These are phyloP conservation scores for Callospermophilus lateralis DNA, from an alignment of 2,113 vertebrate genomes.

Conservation along the genomic window DNA sequence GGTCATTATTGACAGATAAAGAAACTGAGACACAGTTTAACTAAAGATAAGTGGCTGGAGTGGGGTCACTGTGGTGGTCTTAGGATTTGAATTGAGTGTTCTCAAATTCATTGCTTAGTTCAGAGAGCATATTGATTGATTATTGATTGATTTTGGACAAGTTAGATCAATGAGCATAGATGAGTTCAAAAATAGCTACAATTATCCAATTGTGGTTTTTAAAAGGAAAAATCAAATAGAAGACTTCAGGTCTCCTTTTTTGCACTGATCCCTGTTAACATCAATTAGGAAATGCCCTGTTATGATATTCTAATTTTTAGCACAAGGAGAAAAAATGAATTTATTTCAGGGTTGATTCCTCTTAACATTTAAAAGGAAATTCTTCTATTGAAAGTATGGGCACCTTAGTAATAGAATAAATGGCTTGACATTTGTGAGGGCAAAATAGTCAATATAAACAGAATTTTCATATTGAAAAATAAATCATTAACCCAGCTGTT, in stretches of 20 bases:
- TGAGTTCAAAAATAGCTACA: constrained; percentile 66
- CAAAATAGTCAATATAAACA: constrained; percentile 89
- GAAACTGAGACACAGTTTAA: constrained; percentile 56
- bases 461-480: constrained; percentile 90
- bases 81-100: constrained; percentile 60
- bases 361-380: constrained; percentile 91
- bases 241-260: constrained; percentile 67
- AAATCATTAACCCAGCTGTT: constrained; percentile 88
- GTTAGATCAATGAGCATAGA: constrained; percentile 66
- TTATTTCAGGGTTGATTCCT: constrained; percentile 90
- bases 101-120: constrained; percentile 66
- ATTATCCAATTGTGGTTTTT: constrained; percentile 60
- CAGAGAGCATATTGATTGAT: constrained; percentile 72
- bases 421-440: constrained; percentile 91
- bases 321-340: constrained; percentile 87
- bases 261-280: constrained; percentile 84
- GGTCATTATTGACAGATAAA: constrained; percentile 49
- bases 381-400: constrained; percentile 89
- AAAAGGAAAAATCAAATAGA: constrained; percentile 70
- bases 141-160: constrained; percentile 73
- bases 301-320: constrained; percentile 87
- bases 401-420: constrained; percentile 90
- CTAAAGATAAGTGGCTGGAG: constrained; percentile 48
- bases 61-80: not conserved
- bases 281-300: constrained; percentile 85